Base-by-base conservation (phyloP, 2,888 invertebrate genomes). In the Thereva unica region DNA sequence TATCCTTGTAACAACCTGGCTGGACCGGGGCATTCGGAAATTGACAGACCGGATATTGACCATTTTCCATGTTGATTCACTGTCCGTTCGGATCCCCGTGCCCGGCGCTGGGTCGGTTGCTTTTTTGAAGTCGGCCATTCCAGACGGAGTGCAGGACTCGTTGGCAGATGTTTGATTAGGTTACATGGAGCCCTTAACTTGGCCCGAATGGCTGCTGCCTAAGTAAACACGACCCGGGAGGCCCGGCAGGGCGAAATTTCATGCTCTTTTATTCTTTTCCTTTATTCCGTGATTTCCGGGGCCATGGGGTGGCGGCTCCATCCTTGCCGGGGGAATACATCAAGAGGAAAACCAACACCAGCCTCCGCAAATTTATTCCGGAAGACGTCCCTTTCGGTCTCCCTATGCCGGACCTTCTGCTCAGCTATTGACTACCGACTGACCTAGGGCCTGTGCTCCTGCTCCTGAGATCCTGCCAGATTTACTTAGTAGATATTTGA, bases 141-240 rank as follows among this genome's bases (percentile, higher is more conserved):
- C 23, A 23, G 23, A 23, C 23, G 23, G 23, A 23, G 23, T 23
- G 23, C 23, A 23, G 23, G 23, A 23, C 2, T 35, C 61, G 50
- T 61, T 61, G 61, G 50, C 50, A 50, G 61, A 50, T 61, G 61
- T 61, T 61, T 61, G 61, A 61, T 61, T 61, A 61, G 61, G 61
- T 12, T 23, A 23, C 50, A 49, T 38, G 40, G 41, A 50, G 50
- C 50, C 61, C 61, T n/a, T 40, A 12, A 34, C 23, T 50, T 49
- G 23, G 23, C 23, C 42, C 23, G 35, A 61, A 61, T 61, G 23
- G 42, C 40, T 61, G 23, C 41, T 61, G 49, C 61, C 61, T 61
- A 61, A 61, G 50, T 50, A 61, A 61, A 61, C 50, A 61, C 47
- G 57, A 50, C 50, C 61, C 61, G 35, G 7, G 1, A 23, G 47